Percentiles rank a stretch among this genome's conserved stretches.
Evolutionary conservation across 2,113 vertebrate genomes (phyloP).

Genomic region (Elephantulus edwardii): DNA sequence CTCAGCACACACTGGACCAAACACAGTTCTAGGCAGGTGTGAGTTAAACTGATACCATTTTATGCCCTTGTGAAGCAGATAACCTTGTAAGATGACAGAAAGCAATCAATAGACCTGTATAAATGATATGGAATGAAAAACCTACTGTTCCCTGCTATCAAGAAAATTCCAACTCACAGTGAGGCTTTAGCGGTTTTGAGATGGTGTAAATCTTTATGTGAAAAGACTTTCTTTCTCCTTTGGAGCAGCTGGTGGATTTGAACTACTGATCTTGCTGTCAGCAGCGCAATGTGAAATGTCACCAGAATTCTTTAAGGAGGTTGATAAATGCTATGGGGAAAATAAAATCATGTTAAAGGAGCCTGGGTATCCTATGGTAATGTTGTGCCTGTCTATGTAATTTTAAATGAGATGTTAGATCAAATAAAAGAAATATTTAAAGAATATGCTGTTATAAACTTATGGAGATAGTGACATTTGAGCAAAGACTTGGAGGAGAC

Average conservation of each 20-base stretch:
- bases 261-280: too few species aligned
- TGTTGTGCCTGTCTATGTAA: neutral
- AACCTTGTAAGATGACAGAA: neutral
- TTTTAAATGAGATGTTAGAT: conserved; percentile 4
- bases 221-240: too few species aligned
- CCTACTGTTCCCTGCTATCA: too few species aligned
- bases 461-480: conserved; percentile 16
- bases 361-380: neutral
- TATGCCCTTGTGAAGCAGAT: neutral
- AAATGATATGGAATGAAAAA: neutral
- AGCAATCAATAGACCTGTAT: neutral
- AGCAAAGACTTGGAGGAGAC: conserved; percentile 11
- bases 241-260: too few species aligned
- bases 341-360: neutral
- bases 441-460: neutral
- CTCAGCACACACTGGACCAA: neutral
- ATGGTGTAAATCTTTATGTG: too few species aligned
- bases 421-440: too few species aligned
- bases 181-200: too few species aligned
- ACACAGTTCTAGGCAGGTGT: neutral
- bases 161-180: too few species aligned
- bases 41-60: neutral
- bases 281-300: too few species aligned
- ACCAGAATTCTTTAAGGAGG: too few species aligned
- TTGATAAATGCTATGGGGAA: neutral